These are phyloP conservation scores for Todiramphus saurophagus DNA, from an alignment of 2,113 vertebrate species.

Conservation along the genomic window DNA sequence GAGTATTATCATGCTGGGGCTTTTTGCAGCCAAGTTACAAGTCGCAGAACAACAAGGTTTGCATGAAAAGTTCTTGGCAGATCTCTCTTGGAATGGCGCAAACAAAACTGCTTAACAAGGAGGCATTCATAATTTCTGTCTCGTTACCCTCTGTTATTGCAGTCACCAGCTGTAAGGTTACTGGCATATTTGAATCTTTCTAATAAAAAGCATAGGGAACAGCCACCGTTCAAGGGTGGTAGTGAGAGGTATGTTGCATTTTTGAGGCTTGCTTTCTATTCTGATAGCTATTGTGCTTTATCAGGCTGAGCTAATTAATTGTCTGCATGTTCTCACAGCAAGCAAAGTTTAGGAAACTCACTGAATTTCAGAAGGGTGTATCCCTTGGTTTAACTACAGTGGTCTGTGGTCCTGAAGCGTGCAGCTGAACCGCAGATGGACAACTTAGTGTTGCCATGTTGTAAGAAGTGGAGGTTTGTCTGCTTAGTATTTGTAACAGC, in stretches of 20 bases:
- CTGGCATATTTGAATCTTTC: not conserved
- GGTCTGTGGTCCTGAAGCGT: not conserved
- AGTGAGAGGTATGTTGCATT: not conserved
- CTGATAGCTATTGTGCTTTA: not conserved
- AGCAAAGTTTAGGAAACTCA: not conserved
- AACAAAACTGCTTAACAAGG: slow-evolving; percentile 45
- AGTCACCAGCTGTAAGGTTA: not conserved
- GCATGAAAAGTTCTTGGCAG: slow-evolving; percentile 51
- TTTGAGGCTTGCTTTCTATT: not conserved
- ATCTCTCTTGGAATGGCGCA: not conserved
- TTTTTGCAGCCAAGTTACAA: slow-evolving; percentile 14
- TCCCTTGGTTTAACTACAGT: not conserved
- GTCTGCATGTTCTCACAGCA: not conserved
- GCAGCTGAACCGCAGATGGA: not conserved
- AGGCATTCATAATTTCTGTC: slow-evolving; percentile 38
- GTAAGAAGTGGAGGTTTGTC: not conserved
- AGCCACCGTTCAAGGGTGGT: not conserved
- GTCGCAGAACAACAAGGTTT: slow-evolving; percentile 42
- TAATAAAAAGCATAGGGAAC: not conserved
- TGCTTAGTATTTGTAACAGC: not conserved
- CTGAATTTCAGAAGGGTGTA: not conserved
- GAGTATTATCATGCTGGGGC: not conserved
- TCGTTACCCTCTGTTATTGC: not conserved
- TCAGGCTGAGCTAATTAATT: not conserved
- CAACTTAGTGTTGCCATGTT: not conserved